phyloP scores from a whole-genome alignment of 2,888 invertebrate species.

The Xanthorhoe designata region DNA sequence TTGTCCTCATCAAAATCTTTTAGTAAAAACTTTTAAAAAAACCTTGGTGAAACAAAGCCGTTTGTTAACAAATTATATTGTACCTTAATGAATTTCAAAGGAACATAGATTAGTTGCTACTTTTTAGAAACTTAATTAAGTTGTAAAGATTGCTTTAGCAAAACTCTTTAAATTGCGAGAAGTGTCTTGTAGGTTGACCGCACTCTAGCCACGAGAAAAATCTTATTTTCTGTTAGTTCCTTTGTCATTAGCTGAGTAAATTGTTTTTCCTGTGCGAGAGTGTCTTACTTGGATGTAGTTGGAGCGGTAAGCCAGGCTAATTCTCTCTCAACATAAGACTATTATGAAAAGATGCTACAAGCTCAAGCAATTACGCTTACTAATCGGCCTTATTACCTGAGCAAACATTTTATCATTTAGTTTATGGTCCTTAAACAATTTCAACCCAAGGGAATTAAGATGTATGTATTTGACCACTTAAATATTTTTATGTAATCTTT shows the following conservation, averaged over 20 bases:
- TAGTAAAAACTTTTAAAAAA: neutral
- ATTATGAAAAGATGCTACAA: conserved; percentile 48
- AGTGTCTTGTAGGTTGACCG: conserved; percentile 44
- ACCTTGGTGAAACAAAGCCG: neutral
- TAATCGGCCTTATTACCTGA: neutral
- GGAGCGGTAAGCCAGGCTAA: conserved; percentile 67
- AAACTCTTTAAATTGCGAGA: conserved; percentile 45
- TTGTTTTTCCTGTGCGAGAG: conserved; percentile 68
- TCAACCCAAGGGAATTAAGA: neutral
- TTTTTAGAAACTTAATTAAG: conserved; percentile 42
- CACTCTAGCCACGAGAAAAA: conserved; percentile 55
- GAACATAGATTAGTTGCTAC: neutral
- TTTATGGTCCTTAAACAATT: neutral
- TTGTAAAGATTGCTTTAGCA: conserved; percentile 44
- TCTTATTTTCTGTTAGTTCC: conserved; percentile 61
- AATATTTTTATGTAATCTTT: neutral
- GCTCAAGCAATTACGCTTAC: conserved; percentile 38
- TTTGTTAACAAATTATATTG: neutral
- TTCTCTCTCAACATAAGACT: conserved; percentile 51
- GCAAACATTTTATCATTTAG: neutral
- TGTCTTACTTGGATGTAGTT: conserved; percentile 67
- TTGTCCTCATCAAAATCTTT: conserved; percentile 1
- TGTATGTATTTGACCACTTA: no score
- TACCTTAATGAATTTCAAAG: neutral
- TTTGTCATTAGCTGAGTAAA: conserved; percentile 72